phyloP scores from a whole-genome alignment of 2,113 vertebrate genomes.

The Mus musculus region DNA sequence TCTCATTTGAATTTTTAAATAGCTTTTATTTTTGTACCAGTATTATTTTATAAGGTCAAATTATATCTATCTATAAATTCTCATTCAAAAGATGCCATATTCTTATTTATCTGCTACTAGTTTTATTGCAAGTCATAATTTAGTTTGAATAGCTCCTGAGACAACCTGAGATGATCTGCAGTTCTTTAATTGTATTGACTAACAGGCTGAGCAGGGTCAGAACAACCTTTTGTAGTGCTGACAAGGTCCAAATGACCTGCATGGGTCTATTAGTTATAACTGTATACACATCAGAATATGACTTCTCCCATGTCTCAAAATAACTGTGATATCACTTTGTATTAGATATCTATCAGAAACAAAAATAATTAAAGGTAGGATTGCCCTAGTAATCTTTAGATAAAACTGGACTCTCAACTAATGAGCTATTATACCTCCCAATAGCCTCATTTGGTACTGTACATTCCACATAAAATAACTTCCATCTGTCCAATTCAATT shows the following conservation, averaged over 20 bases:
- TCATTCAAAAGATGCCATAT: neutral
- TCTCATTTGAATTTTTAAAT: neutral
- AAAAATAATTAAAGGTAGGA: neutral
- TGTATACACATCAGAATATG: conserved; percentile 1
- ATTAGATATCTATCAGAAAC: neutral
- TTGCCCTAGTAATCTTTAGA: neutral
- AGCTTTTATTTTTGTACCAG: conserved; percentile 8
- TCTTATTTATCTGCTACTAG: neutral
- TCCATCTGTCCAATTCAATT: neutral
- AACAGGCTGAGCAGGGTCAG: neutral
- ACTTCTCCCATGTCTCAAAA: neutral
- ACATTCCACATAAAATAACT: neutral
- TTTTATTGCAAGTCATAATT: neutral
- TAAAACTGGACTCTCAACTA: conserved; percentile 23
- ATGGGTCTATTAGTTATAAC: neutral
- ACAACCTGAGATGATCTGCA: neutral
- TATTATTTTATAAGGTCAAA: neutral
- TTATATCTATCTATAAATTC: neutral
- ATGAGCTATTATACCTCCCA: neutral
- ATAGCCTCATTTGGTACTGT: neutral
- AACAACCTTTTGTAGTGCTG: neutral
- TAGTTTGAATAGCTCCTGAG: conserved; percentile 9
- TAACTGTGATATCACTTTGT: conserved; percentile 13
- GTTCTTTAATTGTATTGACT: neutral
- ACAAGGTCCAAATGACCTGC: neutral